Evolutionary conservation across 2,797 vertebrate species (phyloP), one percentile per base, ranked within the genome.

Genomic region (Mormyrops boulengeri): DNA sequence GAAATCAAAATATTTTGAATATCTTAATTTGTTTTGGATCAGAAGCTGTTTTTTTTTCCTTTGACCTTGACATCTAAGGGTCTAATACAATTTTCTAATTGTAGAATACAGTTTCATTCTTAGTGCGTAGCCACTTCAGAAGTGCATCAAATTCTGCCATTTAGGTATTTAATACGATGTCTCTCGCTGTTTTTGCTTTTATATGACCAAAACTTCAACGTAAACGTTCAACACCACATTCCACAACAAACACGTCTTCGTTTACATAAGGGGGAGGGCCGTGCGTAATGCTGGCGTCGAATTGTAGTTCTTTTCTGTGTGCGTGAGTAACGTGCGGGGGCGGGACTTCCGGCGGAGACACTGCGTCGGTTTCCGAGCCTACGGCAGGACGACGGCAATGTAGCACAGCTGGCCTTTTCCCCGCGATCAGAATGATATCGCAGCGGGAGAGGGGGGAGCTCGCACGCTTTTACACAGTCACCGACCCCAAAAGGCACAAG

Each of bases 381-480:
- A 57, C 17, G 60, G 52, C 60, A 47, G 87, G 87, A 26, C 38
- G 53, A 87, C 85, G 47, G 49, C 77, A 44, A 85, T 85, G 82
- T 52, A 52, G 82, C 44, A 49, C 82, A 12, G 82, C 82, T 52
- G 49, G 82, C 82, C 49, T 85, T 53, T 55, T 91, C 93, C 95
- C 91, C 91, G 91, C 89, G 92, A 91, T 95, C 96, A 98, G 96
- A 92, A 99, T 99, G 98, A 97, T 96, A 96, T 96, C 97, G 91
- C 95, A 97, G 94, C 94, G 96, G 95, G 97, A 97, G 91, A 96
- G 93, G 92, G 97, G 97, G 93, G 98, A 98, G 91, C 93, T 99
- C 92, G 98, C 97, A 94, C 97, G 98, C 26, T 99, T 99, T 96
- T 99, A 99, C 95, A 99, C 98, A 87, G 98, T 99, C 92, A 98